These are phyloP conservation scores for Pagetopsis macropterus DNA, from an alignment of 2,797 vertebrate genomes.

Conservation along the genomic window DNA sequence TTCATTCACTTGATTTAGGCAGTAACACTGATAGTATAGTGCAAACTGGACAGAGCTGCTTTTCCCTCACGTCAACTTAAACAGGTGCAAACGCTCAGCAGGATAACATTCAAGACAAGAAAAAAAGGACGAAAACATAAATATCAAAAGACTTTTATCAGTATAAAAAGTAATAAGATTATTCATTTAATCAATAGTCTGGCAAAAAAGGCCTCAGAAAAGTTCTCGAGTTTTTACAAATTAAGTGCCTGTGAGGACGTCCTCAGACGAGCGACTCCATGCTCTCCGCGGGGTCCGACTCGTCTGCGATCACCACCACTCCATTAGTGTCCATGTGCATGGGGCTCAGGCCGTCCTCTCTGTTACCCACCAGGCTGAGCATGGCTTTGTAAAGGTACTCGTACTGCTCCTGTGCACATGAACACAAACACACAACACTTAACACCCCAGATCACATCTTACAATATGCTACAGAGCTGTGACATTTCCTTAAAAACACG, in stretches of 20 bases:
- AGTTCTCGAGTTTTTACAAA: slow-evolving; percentile 89
- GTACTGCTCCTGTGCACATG: slow-evolving; percentile 91
- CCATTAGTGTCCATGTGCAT: slow-evolving; percentile 93
- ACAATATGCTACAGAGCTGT: not conserved
- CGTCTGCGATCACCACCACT: slow-evolving; percentile 89
- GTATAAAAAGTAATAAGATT: slow-evolving; percentile 99
- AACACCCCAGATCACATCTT: not conserved
- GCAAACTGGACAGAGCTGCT: slow-evolving; percentile 97
- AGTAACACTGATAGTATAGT: slow-evolving; percentile 99
- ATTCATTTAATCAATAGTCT: slow-evolving; percentile 98
- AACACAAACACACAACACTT: slow-evolving; percentile 39
- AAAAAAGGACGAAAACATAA: slow-evolving; percentile 99
- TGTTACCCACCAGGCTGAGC: slow-evolving; percentile 96
- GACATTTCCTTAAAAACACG: not conserved
- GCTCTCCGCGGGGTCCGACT: slow-evolving; percentile 96
- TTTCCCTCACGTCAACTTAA: slow-evolving; percentile 84
- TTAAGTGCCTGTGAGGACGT: slow-evolving; percentile 83
- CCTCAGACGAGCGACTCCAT: slow-evolving; percentile 98
- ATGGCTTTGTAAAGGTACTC: slow-evolving; percentile 99
- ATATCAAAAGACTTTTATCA: slow-evolving; percentile 95
- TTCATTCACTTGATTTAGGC: slow-evolving; percentile 86
- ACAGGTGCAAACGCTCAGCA: slow-evolving; percentile 98
- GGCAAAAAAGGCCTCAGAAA: slow-evolving; percentile 99
- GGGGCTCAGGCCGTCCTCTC: slow-evolving; percentile 90
- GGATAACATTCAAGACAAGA: slow-evolving; percentile 94